Percentiles rank a stretch among this genome's conserved stretches.
Evolutionary conservation across 2,113 vertebrate species (phyloP).

Genomic region (Odontesthes bonariensis): DNA sequence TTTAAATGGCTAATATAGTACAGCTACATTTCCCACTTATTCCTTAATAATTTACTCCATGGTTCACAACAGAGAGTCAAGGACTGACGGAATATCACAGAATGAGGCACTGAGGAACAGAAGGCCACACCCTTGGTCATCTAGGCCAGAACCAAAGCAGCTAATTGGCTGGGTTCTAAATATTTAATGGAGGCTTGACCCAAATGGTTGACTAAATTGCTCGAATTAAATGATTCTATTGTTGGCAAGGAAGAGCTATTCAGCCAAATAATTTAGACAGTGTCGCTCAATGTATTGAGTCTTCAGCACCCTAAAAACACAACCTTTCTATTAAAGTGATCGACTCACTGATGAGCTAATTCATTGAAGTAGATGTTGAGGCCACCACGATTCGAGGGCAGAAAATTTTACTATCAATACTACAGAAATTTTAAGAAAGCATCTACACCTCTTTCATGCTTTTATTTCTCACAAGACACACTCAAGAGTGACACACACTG

Average conservation of each 20-base stretch:
- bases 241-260: slow-evolving; percentile 44
- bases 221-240: slow-evolving; percentile 81
- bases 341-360: slow-evolving; percentile 53
- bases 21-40: slow-evolving; percentile 57
- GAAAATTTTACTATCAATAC: slow-evolving; percentile 17
- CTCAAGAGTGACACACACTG: slow-evolving; percentile 15
- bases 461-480: slow-evolving; percentile 30
- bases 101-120: slow-evolving; percentile 54
- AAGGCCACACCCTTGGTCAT: slow-evolving; percentile 57
- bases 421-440: background rate
- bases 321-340: slow-evolving; percentile 50
- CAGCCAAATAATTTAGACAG: slow-evolving; percentile 52
- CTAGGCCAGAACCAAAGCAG: slow-evolving; percentile 58
- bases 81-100: slow-evolving; percentile 70
- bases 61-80: slow-evolving; percentile 60
- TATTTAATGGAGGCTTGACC: slow-evolving; percentile 76
- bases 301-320: slow-evolving; percentile 42
- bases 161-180: slow-evolving; percentile 77
- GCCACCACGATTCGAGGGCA: background rate
- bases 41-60: slow-evolving; percentile 71
- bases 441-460: slow-evolving; percentile 22
- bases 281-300: slow-evolving; percentile 65
- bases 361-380: slow-evolving; percentile 19
- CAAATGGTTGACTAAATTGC: slow-evolving; percentile 79
- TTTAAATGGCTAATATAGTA: slow-evolving; percentile 71